phyloP scores from a whole-genome alignment of 2,797 vertebrate genomes.

The Avahi laniger region DNA sequence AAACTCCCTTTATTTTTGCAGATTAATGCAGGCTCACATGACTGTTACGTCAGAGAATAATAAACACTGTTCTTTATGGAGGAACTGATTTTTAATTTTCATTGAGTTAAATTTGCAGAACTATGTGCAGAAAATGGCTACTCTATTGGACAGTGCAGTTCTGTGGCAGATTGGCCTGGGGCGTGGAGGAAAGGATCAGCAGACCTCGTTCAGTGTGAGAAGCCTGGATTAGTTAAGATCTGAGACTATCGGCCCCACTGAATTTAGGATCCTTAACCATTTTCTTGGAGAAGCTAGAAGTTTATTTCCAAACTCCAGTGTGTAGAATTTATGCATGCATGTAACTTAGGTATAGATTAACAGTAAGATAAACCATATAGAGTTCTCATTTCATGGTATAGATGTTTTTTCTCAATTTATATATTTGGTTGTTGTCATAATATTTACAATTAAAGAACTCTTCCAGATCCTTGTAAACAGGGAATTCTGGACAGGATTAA shows the following conservation, averaged over 20 bases:
- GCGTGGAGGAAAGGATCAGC: background rate
- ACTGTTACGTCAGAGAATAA: slow-evolving; percentile 2
- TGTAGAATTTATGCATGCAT: background rate
- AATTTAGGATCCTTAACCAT: background rate
- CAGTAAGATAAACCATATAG: background rate
- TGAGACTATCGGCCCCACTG: background rate
- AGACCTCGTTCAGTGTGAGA: background rate
- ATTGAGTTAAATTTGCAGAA: background rate
- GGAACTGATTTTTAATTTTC: background rate
- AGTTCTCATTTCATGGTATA: background rate
- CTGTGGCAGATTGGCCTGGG: background rate
- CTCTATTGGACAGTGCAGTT: background rate
- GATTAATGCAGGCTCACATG: background rate
- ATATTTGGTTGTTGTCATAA: background rate
- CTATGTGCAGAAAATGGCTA: background rate
- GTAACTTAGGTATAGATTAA: background rate
- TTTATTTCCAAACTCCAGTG: background rate
- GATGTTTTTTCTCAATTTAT: background rate
- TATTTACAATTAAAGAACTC: background rate
- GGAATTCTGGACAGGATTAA: slow-evolving; percentile 6
- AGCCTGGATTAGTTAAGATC: background rate
- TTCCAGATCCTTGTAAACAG: background rate
- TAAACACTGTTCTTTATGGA: background rate
- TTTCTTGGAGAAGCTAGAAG: background rate
- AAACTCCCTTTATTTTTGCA: slow-evolving; percentile 6